Base-by-base conservation (phyloP, 2,113 vertebrate genomes). In the Bombycilla garrulus region DNA sequence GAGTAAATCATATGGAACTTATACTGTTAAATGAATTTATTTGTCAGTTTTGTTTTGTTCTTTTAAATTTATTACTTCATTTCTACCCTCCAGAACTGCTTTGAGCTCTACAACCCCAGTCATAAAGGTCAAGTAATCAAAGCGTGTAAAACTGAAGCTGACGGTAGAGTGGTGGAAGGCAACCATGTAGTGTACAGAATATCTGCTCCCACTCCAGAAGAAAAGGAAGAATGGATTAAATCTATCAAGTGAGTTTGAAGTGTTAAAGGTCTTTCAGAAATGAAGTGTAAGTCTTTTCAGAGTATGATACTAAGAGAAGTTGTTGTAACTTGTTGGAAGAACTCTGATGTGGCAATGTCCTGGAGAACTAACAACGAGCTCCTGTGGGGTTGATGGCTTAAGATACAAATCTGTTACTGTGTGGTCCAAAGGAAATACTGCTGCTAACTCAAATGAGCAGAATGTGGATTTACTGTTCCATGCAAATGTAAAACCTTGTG, bases 141-240 rank as follows among this genome's bases (percentile, higher is more conserved):
- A 96, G 99, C 99, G 5, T 99, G 99, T 95, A 99, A 99, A 97
- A 99, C 99, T 0, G 99, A 99, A 97, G 99, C 99, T 1, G 99
- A 99, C 9, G 99, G 99, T 8, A 97, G 99, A 5, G 99, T 99
- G 51, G 99, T 99, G 17, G 99, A 99, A 97, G 99, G 99, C 67
- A 99, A 99, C 97, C 99, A 99, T 5, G 98, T 99, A 5, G 99
- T 99, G 45, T 99, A 99, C 71, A 98, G 99, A 92, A 99, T 99
- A 98, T 99, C 99, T 1, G 99, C 99, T 15, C 99, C 99, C 12
- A 99, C 99, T 33, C 98, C 98, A 0, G 99, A 99, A 89, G 99
- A 99, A 95, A 99, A 99, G 93, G 99, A 99, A 36, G 99, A 99
- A 96, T 99, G 99, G 99, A 99, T 99, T 97, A 99, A 99, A 97